These are phyloP conservation scores for Sweltsa coloradensis DNA, from an alignment of 1,140 invertebrate genomes.

Conservation along the genomic window DNA sequence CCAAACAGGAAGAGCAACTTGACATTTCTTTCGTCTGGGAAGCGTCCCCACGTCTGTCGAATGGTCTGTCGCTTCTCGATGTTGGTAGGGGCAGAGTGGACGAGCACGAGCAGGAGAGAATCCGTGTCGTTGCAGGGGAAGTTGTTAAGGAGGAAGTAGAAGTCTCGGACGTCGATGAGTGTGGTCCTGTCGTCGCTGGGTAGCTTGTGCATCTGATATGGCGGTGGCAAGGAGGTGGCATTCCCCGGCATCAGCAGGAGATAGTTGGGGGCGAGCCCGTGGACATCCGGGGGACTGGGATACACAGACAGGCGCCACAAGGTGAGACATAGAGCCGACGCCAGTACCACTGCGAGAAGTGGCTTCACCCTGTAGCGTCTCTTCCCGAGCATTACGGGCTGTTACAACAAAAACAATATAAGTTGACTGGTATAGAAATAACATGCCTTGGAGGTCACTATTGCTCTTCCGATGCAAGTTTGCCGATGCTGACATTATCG, in stretches of 20 bases:
- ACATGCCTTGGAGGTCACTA: too few relatives aligned
- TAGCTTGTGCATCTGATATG: slow-evolving; percentile 22
- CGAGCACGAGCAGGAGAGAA: slow-evolving; percentile 44
- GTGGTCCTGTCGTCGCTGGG: slow-evolving; percentile 29
- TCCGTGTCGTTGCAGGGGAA: slow-evolving; percentile 31
- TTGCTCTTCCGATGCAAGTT: too few relatives aligned
- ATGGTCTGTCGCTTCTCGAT: slow-evolving; percentile 43
- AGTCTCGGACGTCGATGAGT: slow-evolving; percentile 42
- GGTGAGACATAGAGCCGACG: not conserved
- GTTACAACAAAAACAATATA: too few relatives aligned
- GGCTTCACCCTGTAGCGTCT: slow-evolving; percentile 4
- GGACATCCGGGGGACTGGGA: not conserved
- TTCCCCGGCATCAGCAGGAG: slow-evolving; percentile 10
- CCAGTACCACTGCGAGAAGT: not conserved
- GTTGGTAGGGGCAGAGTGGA: slow-evolving; percentile 55
- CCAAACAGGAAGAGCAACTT: slow-evolving; percentile 59
- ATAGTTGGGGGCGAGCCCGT: slow-evolving; percentile 3
- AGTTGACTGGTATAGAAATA: too few relatives aligned
- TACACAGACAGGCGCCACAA: slow-evolving; percentile 6
- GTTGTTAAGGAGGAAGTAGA: slow-evolving; percentile 41
- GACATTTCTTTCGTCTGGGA: slow-evolving; percentile 25
- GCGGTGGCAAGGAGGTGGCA: slow-evolving; percentile 9
- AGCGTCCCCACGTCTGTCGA: slow-evolving; percentile 52
- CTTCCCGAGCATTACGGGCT: slow-evolving; percentile 11
- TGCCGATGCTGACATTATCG: too few relatives aligned